A percentile compares a stretch with the other conserved stretches of the same genome.
Conservation (phyloP, 2,797 vertebrate species). For the Trachurus trachurus region DNA sequence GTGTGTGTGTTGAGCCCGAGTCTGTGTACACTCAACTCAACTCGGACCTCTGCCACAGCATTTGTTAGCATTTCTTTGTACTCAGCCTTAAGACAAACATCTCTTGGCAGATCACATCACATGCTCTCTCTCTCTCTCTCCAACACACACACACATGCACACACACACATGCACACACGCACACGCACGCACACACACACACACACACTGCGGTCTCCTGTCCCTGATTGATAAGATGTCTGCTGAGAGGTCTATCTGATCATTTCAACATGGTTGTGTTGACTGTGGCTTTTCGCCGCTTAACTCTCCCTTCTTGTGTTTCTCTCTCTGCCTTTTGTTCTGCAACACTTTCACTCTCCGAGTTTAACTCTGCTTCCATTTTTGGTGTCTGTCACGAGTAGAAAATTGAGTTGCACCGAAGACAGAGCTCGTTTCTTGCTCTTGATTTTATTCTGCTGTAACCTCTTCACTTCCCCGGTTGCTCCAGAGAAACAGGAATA, state of each 20-base stretch:
- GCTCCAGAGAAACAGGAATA: neutral
- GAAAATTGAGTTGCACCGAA: neutral
- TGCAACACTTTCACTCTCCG: slow-evolving; percentile 28
- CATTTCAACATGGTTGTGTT: slow-evolving; percentile 73
- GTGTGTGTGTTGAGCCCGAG: slow-evolving; percentile 11
- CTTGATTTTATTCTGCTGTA: neutral
- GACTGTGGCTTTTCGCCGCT: slow-evolving; percentile 63
- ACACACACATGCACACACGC: too few species aligned
- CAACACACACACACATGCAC: too few species aligned
- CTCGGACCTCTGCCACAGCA: slow-evolving; percentile 62
- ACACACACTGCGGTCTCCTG: slow-evolving; percentile 39
- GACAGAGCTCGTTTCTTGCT: neutral
- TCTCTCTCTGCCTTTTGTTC: slow-evolving; percentile 27
- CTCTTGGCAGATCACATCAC: slow-evolving; percentile 69
- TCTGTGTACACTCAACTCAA: slow-evolving; percentile 54
- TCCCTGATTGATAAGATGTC: slow-evolving; percentile 78
- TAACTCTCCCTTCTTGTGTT: slow-evolving; percentile 34
- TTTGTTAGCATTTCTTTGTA: slow-evolving; percentile 79
- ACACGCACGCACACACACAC: slow-evolving; percentile 29
- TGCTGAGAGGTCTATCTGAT: slow-evolving; percentile 76
- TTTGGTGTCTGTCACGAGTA: neutral
- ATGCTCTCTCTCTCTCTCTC: slow-evolving; percentile 26
- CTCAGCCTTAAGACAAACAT: slow-evolving; percentile 77
- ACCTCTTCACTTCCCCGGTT: neutral
- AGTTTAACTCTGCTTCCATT: neutral